phyloP scores from a whole-genome alignment of 64 coral and sea anemone species.

The Porites lutea region DNA sequence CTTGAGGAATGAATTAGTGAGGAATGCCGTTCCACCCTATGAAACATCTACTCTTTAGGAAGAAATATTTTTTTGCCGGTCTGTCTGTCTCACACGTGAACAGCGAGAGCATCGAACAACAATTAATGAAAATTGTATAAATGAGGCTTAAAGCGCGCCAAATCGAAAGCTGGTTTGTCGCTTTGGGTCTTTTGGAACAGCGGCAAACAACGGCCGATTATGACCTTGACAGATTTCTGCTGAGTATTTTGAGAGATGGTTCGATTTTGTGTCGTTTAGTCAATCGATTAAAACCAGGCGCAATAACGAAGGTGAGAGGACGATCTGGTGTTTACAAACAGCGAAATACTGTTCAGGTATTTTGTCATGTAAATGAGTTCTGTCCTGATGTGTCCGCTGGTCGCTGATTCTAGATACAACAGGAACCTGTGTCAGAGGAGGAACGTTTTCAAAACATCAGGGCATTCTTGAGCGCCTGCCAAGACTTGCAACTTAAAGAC shows the following conservation, averaged over 20 bases:
- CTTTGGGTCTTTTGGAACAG: slow-evolving; percentile 37
- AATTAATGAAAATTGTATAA: slow-evolving; percentile 4
- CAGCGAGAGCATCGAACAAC: background rate
- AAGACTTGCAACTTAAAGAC: slow-evolving; percentile 56
- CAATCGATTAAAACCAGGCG: slow-evolving; percentile 60
- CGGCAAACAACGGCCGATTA: background rate
- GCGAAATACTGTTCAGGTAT: slow-evolving; percentile 8
- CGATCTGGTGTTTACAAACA: background rate
- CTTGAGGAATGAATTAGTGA: slow-evolving; percentile 6
- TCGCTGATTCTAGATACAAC: slow-evolving; percentile 56
- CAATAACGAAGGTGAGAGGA: slow-evolving; percentile 62
- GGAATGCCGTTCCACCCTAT: slow-evolving; percentile 39
- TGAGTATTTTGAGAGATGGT: slow-evolving; percentile 42
- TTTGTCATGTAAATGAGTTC: slow-evolving; percentile 69
- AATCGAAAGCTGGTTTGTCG: slow-evolving; percentile 42
- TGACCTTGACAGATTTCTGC: slow-evolving; percentile 38
- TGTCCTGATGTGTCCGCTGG: slow-evolving; percentile 34
- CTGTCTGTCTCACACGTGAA: background rate
- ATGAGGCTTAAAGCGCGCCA: slow-evolving; percentile 43
- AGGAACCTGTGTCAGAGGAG: slow-evolving; percentile 37
- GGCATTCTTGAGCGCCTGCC: slow-evolving; percentile 67
- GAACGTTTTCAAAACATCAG: slow-evolving; percentile 31
- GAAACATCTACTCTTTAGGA: background rate
- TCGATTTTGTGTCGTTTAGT: slow-evolving; percentile 65
- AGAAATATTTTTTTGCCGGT: background rate